Percentiles rank a stretch among this genome's conserved stretches.
Evolutionary conservation across 35 echinoderm and acorn worm species (phyloP).

Genomic region (Strongylocentrotus purpuratus): DNA sequence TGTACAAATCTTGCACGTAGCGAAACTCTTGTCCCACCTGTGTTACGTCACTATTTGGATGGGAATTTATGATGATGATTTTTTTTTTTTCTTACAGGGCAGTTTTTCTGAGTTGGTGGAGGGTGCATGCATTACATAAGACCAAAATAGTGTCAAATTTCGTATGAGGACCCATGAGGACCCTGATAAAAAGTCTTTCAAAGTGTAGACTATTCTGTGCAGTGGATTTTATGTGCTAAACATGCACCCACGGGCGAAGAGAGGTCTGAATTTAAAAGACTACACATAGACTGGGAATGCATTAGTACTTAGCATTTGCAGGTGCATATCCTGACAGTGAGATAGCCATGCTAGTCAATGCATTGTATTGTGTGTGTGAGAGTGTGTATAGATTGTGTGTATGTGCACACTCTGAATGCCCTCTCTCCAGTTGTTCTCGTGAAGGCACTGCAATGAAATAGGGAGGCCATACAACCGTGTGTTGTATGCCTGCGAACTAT

Average conservation of each 20-base stretch:
- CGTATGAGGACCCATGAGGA: too few species aligned
- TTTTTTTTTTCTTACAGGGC: too few species aligned
- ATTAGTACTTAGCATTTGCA: background rate
- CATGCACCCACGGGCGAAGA: background rate
- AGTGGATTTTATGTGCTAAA: too few species aligned
- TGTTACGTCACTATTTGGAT: too few species aligned
- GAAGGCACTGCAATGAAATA: background rate
- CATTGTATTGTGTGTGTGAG: background rate
- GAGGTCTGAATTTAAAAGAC: background rate
- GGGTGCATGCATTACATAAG: too few species aligned
- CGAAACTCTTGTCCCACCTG: too few species aligned
- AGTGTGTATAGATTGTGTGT: background rate
- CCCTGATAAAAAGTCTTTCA: too few species aligned
- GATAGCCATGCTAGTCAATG: background rate
- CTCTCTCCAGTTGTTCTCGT: background rate
- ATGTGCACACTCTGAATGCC: background rate
- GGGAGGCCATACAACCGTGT: background rate
- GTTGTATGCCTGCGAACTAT: background rate
- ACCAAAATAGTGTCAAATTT: too few species aligned
- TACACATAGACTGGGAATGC: background rate
- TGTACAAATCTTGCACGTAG: too few species aligned
- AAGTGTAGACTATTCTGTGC: too few species aligned
- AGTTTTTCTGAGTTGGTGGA: too few species aligned
- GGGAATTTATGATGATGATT: too few species aligned
- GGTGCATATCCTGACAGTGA: conserved; percentile 8